Percentiles rank a stretch among this genome's conserved stretches.
phyloP scores from a whole-genome alignment of 2,888 invertebrate genomes.

The Philhelius pedissequus region DNA sequence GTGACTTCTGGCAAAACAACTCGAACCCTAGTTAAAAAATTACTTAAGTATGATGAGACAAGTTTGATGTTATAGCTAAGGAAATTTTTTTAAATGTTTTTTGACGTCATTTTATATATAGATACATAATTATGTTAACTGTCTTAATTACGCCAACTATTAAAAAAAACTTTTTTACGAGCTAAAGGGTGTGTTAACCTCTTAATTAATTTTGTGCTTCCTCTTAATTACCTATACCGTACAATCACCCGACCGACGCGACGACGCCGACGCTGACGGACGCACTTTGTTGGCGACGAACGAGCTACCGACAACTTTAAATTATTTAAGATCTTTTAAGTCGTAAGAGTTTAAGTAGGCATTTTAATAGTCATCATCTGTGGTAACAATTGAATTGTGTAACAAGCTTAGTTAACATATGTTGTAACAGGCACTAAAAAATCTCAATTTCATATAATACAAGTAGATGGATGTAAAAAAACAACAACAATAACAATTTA shows the following conservation, averaged over 20 bases:
- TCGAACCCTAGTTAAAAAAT: too few species aligned
- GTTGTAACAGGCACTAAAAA: slow-evolving; percentile 21
- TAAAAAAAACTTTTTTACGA: slow-evolving; percentile 21
- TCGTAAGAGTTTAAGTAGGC: slow-evolving; percentile 7
- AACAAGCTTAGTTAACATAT: slow-evolving; percentile 38
- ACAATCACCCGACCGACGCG: not conserved
- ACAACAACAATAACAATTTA: not conserved
- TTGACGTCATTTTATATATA: not conserved
- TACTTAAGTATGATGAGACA: not conserved
- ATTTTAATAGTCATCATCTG: not conserved
- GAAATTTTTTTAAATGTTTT: not conserved
- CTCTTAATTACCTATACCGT: slow-evolving; percentile 36
- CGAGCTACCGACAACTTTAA: not conserved
- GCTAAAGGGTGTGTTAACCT: slow-evolving; percentile 37
- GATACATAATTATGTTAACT: not conserved
- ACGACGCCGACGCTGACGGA: not conserved
- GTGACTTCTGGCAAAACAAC: too few species aligned
- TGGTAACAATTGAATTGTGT: slow-evolving; percentile 42
- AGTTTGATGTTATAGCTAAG: not conserved
- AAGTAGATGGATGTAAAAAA: not conserved
- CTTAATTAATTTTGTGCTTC: slow-evolving; percentile 34
- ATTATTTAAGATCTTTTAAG: slow-evolving; percentile 26
- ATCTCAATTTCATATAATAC: not conserved
- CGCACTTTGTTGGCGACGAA: too few species aligned
- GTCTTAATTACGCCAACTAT: not conserved